Evolutionary conservation across 2,888 invertebrate genomes (phyloP), one percentile per base, ranked within the genome.

Genomic region (Diplazon laetatorius): DNA sequence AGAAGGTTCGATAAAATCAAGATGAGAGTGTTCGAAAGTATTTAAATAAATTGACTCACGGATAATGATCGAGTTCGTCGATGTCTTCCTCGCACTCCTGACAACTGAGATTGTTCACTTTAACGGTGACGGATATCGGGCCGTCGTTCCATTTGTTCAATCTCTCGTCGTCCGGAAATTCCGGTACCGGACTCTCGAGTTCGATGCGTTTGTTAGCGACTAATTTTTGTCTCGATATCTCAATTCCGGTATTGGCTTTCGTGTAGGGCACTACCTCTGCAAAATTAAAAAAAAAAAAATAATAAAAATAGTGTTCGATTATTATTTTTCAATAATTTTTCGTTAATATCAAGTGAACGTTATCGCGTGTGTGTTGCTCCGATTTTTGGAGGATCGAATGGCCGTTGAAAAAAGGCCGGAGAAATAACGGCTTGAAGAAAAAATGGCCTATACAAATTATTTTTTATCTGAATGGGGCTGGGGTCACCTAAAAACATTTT

Each of bases 81-180:
- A 96, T 92, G 18, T 94, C 94, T 0, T 93, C 93, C 87, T 95
- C 95, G 86, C 97, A 97, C 90, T 97, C 97, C 78, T 95, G 93
- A 86, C 97, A 97, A 8, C 94, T 91, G 85, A 87, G 83, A 69
- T 87, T 85, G 8, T 60, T 48, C 25, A 35, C 39, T 0, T 66
- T n/a, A 25, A 84, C 82, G 60, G 86, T 82, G 1, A 91, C 83
- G n/a, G 77, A 82, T 10, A 91, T 82, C 1, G 90, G 88, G 1
- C 89, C 90, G 2, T 66, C 77, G 35, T 48, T 71, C 91, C 91
- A 90, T 59, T 83, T 88, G 59, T 84, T 84, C 2, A 90, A 80
- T 25, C 83, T 82, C 2, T 87, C 88, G 35, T 88, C 86, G 0
- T 84, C 81, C 2, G 87, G 86, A 37, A 85, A 82, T 77, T 89